A percentile compares a stretch with the other conserved stretches of the same genome.
Evolutionary conservation across 2,797 vertebrate genomes (phyloP).

Genomic region (Aythya fuligula): DNA sequence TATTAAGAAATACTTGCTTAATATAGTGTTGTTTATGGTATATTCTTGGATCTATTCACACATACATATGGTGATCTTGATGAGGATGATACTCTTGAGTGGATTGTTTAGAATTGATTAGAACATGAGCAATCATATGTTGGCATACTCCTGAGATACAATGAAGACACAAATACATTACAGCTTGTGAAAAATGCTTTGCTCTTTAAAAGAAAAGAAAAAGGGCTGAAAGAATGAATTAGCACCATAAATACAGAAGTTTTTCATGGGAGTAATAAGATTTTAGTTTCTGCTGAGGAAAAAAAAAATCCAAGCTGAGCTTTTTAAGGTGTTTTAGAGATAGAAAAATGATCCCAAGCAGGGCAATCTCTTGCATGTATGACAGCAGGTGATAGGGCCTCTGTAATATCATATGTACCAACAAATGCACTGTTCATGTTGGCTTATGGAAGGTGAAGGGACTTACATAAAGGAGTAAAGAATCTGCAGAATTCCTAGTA

Average conservation of each 20-base stretch:
- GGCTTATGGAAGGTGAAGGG: background rate
- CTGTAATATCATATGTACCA: background rate
- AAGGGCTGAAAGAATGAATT: background rate
- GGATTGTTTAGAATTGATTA: background rate
- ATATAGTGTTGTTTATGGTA: background rate
- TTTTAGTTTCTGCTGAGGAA: background rate
- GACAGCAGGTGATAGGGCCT: background rate
- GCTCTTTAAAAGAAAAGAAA: background rate
- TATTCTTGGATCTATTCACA: background rate
- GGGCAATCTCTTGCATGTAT: background rate
- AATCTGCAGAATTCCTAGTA: background rate
- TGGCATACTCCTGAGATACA: background rate
- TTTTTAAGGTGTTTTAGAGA: background rate
- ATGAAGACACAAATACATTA: background rate
- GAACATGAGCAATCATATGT: background rate
- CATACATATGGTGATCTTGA: background rate
- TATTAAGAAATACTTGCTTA: background rate
- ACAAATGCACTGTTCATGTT: background rate
- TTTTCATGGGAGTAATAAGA: background rate
- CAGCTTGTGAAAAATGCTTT: background rate
- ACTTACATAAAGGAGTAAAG: background rate
- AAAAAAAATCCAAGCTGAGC: background rate
- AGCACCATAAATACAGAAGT: background rate
- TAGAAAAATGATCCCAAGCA: background rate
- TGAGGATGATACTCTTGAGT: background rate